Evolutionary conservation across 2,888 invertebrate genomes (phyloP), one percentile per base, ranked within the genome.

Genomic region (Itoplectis maculator): DNA sequence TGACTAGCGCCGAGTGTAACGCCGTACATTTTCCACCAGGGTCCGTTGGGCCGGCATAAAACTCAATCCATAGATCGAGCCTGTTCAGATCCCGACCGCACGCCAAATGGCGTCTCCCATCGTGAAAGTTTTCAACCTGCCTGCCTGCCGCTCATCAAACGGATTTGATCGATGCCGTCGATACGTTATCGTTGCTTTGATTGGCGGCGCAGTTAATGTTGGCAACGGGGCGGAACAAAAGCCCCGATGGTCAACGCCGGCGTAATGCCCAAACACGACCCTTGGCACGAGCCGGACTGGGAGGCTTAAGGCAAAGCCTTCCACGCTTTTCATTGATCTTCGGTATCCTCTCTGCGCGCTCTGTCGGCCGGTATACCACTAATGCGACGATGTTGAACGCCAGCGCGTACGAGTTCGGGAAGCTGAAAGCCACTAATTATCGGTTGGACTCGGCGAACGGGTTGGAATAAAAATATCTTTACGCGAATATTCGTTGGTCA

Each of bases 61-160:
- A 29, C 29, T 29, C 29, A 5, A 2, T 29, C 5, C 29, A 5
- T 29, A 5, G 29, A 29, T 29, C 29, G 45, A 23, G 23, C 23
- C 4, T 3, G 13, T n/a, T 54, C 13, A 23, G 23, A 11, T 54
- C 13, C 54, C 77, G 82, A 82, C 81, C 83, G 37, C 69, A 51
- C 11, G n/a, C 51, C 23, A 23, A 23, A 54, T 13, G 54, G 11
- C 54, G 9, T 54, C 4, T 29, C 23, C 11, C 23, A 54, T 54
- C 23, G 6, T 11, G 23, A 23, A 11, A 13, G 13, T n/a, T 54
- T 23, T 11, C 45, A 13, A n/a, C 13, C n/a, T n/a, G n/a, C n/a
- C n/a, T n/a, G 23, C 54, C 5, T 6, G 54, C 83, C 15, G 54
- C 83, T 83, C 87, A 74, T 85, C 86, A 79, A 86, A 86, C 79